Conservation (phyloP, 2,113 vertebrate genomes). For the Syrrhaptes paradoxus region DNA sequence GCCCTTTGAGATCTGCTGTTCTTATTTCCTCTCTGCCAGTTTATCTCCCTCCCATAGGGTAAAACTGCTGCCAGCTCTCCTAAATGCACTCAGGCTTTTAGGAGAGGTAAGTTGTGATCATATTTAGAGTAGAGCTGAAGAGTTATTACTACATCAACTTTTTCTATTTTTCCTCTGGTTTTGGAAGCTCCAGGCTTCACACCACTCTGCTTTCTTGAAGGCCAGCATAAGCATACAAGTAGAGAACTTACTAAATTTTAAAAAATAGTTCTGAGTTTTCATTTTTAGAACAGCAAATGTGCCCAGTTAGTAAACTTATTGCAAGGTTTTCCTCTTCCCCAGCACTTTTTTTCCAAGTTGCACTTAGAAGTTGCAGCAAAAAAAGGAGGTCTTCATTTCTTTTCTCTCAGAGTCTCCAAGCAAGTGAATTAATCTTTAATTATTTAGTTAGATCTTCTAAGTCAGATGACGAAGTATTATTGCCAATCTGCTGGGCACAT, state of each 20-base stretch:
- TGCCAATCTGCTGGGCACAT: background rate
- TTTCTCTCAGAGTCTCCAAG: background rate
- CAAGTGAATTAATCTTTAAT: background rate
- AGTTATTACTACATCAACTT: background rate
- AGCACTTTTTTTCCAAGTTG: background rate
- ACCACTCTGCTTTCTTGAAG: constrained; percentile 72
- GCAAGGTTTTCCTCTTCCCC: background rate
- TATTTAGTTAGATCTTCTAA: background rate
- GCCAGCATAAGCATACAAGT: constrained; percentile 53
- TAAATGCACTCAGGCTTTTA: constrained; percentile 81
- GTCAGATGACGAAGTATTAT: background rate
- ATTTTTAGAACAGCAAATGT: background rate
- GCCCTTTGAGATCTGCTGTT: background rate
- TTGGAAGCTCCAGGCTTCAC: background rate
- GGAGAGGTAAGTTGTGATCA: constrained; percentile 73
- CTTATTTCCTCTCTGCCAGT: background rate
- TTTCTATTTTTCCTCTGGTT: background rate
- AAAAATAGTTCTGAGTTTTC: background rate
- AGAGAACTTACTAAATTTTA: constrained; percentile 41
- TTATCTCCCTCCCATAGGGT: constrained; percentile 83
- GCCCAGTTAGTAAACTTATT: background rate
- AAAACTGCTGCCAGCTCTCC: constrained; percentile 80
- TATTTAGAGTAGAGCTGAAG: constrained; percentile 17
- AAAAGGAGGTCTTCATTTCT: background rate
- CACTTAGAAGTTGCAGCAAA: background rate